These are phyloP conservation scores for Archips xylosteana DNA, from an alignment of 2,888 invertebrate genomes.

Conservation along the genomic window DNA sequence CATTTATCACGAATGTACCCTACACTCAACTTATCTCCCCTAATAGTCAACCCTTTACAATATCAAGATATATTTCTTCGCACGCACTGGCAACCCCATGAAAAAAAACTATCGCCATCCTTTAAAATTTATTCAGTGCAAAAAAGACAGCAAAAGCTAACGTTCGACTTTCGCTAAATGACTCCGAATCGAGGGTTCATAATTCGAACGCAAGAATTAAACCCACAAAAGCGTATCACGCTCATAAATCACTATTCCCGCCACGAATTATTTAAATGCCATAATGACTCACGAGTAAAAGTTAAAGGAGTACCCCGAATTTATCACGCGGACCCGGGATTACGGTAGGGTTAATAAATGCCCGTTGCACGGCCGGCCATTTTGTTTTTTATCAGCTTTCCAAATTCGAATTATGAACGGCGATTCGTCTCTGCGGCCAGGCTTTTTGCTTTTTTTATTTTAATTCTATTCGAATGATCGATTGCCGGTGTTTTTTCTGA, in stretches of 20 bases:
- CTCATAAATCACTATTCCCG: constrained; percentile 74
- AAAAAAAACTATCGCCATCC: constrained; percentile 28
- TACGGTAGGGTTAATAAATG: constrained; percentile 80
- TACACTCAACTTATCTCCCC: constrained; percentile 29
- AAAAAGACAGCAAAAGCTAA: constrained; percentile 19
- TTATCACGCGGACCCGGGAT: constrained; percentile 76
- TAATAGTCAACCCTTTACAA: constrained; percentile 32
- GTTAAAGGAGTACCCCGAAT: constrained; percentile 71
- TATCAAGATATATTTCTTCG: constrained; percentile 38
- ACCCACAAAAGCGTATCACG: constrained; percentile 56
- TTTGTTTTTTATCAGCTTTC: constrained; percentile 76
- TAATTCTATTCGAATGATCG: constrained; percentile 56
- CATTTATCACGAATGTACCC: constrained; percentile 35
- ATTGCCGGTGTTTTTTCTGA: constrained; percentile 44
- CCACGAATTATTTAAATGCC: constrained; percentile 84
- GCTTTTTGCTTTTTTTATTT: constrained; percentile 51
- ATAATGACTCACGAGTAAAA: constrained; percentile 82
- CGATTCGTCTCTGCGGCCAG: constrained; percentile 64
- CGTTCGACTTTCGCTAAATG: constrained; percentile 14
- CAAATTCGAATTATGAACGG: constrained; percentile 76
- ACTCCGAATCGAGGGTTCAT: constrained; percentile 38
- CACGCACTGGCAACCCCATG: constrained; percentile 28
- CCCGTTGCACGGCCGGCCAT: constrained; percentile 65
- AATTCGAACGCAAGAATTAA: constrained; percentile 43
- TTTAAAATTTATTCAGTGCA: not conserved